These are phyloP conservation scores for Ophioninae sp. DNA, from an alignment of 2,888 invertebrate genomes.

Conservation along the genomic window DNA sequence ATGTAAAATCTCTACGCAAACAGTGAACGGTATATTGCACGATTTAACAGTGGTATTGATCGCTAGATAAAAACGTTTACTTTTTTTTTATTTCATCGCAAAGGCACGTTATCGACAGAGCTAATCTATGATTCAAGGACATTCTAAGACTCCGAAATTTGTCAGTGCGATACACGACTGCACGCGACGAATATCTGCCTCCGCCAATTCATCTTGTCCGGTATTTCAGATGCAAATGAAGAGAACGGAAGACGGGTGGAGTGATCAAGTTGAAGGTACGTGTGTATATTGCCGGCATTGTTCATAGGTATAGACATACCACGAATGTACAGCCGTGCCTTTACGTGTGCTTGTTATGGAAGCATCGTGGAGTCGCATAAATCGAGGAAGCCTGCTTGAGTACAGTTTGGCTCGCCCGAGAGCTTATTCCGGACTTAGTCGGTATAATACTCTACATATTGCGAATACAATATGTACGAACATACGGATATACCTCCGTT, in stretches of 20 bases:
- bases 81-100: neutral
- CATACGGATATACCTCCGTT: conserved; percentile 1
- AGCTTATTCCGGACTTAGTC: conserved; percentile 59
- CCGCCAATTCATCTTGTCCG: conserved; percentile 52
- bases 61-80: neutral
- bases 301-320: conserved; percentile 2
- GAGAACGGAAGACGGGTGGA: conserved; percentile 28
- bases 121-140: neutral
- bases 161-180: conserved; percentile 5
- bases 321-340: neutral
- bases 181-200: conserved; percentile 14
- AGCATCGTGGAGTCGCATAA: conserved; percentile 62
- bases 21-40: neutral
- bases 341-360: conserved; percentile 37
- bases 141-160: conserved; percentile 7
- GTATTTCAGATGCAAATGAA: conserved; percentile 58
- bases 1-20: neutral
- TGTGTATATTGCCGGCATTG: conserved; percentile 7
- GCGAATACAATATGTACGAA: conserved; percentile 35
- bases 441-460: conserved; percentile 59
- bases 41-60: neutral
- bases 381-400: conserved; percentile 48
- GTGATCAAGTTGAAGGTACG: conserved; percentile 44
- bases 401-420: conserved; percentile 51
- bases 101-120: neutral